Base-by-base conservation (phyloP, 2,888 invertebrate genomes). In the Carpatolechia fugitivella region DNA sequence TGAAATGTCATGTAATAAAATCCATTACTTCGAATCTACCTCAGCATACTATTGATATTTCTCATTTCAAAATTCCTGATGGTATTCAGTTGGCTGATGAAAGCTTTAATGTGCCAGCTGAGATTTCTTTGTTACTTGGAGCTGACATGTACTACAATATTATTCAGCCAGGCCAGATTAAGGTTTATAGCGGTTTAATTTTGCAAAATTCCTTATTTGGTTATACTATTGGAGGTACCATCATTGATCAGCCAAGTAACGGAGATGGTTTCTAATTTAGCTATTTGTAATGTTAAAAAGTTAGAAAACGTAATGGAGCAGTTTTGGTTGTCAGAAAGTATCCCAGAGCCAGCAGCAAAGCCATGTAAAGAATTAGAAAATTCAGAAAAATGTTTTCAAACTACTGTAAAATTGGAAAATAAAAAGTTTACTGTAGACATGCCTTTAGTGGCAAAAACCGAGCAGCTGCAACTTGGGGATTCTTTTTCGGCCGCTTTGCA, bases 321-420 rank as follows among this genome's bases (percentile, higher is more conserved):
- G 8, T 66, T 66, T 52, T 63, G 64, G 66, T 38, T 57, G 0
- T 20, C 58, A n/a, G 63, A 66, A 56, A 56, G 41, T 13, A n/a
- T 58, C 2, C 56, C 59, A 35, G 53, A 60, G 31, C 16, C 41
- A 13, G 33, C 29, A 24, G 47, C 31, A 36, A 33, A 35, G 18
- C 24, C 18, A 5, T 16, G 24, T 36, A 52, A 55, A 41, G 49
- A 47, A 47, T 30, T 49, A 38, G 30, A 55, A 33, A 41, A 47
- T 14, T 51, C 57, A 36, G 56, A 57, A 38, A 8, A 46, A 24
- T 36, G 41, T 20, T 56, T 60, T 57, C 13, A 54, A n/a, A n/a
- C 48, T 3, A 33, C 50, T 33, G 24, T 53, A 6, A 11, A 6
- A 14, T 8, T 36, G 4, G 30, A 33, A 10, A 16, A 49, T 29